Conservation (phyloP, 2,113 vertebrate species). For the Amphiprion ocellaris region DNA sequence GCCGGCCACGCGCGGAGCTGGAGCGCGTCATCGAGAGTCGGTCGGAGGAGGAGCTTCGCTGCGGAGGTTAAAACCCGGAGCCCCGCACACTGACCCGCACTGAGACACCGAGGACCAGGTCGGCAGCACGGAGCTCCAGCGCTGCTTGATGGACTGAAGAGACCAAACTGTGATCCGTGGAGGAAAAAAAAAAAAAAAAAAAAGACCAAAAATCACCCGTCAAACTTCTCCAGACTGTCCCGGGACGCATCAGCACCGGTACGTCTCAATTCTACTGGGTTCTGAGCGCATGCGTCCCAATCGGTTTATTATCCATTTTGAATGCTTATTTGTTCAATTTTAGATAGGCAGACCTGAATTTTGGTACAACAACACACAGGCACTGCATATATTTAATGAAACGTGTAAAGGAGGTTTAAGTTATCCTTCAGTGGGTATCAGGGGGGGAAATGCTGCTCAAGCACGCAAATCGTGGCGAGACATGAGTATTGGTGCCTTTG, state of each 20-base stretch:
- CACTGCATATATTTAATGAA: background rate
- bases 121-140: background rate
- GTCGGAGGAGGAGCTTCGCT: slow-evolving; percentile 65
- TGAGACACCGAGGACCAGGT: slow-evolving; percentile 38
- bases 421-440: background rate
- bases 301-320: too few species aligned
- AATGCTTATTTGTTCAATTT: too few species aligned
- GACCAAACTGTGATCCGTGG: slow-evolving; percentile 12
- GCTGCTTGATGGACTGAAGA: slow-evolving; percentile 29
- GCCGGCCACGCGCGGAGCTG: slow-evolving; percentile 81
- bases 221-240: slow-evolving; percentile 27
- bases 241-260: slow-evolving; percentile 49
- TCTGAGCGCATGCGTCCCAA: background rate
- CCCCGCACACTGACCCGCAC: slow-evolving; percentile 61
- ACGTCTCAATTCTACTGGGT: slow-evolving; percentile 18
- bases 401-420: background rate
- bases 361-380: background rate
- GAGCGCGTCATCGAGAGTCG: slow-evolving; percentile 44
- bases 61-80: slow-evolving; percentile 74
- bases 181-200: background rate
- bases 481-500: slow-evolving; percentile 31
- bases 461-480: background rate
- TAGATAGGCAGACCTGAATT: too few species aligned
- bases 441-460: background rate
- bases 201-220: slow-evolving; percentile 17